Percentiles rank a stretch among this genome's conserved stretches.
These are phyloP conservation scores for Tenthredo notha DNA, from an alignment of 2,888 invertebrate species.

Conservation along the genomic window DNA sequence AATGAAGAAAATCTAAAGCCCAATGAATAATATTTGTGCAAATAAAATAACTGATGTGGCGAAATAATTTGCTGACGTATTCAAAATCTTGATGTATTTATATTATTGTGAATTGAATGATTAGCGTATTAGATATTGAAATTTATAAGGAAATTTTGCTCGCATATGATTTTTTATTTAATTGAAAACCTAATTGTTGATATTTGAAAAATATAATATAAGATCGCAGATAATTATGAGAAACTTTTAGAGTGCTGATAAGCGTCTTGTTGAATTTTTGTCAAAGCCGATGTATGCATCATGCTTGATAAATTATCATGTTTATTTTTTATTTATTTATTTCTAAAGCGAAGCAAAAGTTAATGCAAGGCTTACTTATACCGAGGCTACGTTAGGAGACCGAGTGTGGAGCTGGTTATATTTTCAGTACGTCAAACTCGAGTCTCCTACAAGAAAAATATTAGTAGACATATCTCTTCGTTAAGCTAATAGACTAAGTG, in stretches of 20 bases:
- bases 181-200: background rate
- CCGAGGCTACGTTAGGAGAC: constrained; percentile 51
- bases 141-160: background rate
- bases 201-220: background rate
- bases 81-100: background rate
- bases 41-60: background rate
- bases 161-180: background rate
- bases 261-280: background rate
- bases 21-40: constrained; percentile 4
- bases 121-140: background rate
- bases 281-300: constrained; percentile 16
- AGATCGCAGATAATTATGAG: background rate
- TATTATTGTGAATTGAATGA: background rate
- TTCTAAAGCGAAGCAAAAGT: constrained; percentile 49
- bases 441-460: constrained; percentile 68
- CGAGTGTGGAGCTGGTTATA: constrained; percentile 49
- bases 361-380: constrained; percentile 51
- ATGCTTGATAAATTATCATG: constrained; percentile 24
- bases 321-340: background rate
- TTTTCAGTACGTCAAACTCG: constrained; percentile 63
- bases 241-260: background rate
- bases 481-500: constrained; percentile 11
- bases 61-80: background rate
- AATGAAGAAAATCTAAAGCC: background rate
- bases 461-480: constrained; percentile 36